These are phyloP conservation scores for Prorops nasuta DNA, from an alignment of 1,140 invertebrate species.

Conservation along the genomic window DNA sequence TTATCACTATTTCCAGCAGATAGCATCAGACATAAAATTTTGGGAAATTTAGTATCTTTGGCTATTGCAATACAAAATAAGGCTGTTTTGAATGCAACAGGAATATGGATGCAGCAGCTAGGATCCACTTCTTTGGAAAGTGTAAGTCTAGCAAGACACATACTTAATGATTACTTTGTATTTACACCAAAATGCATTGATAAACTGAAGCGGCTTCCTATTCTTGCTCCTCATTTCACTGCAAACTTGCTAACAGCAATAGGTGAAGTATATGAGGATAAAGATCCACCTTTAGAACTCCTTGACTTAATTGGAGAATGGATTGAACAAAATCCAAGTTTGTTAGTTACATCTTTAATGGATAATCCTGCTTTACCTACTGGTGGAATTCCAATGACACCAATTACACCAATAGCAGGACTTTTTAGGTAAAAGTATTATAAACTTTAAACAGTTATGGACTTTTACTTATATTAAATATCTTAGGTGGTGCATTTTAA, in stretches of 20 bases:
- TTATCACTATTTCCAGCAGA: constrained; percentile 72
- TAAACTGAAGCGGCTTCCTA: constrained; percentile 67
- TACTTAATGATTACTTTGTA: constrained; percentile 78
- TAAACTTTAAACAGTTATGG: not conserved
- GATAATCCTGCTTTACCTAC: constrained; percentile 68
- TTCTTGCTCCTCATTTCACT: constrained; percentile 73
- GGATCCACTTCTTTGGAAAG: constrained; percentile 73
- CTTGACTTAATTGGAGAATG: constrained; percentile 47
- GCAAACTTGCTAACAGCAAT: constrained; percentile 78
- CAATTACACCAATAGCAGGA: constrained; percentile 76
- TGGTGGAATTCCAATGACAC: constrained; percentile 79
- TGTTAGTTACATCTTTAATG: constrained; percentile 70
- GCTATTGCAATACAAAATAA: constrained; percentile 72
- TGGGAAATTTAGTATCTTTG: constrained; percentile 77
- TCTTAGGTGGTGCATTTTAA: constrained; percentile 50
- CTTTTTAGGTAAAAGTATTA: constrained; percentile 57
- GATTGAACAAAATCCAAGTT: constrained; percentile 61
- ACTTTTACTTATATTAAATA: not conserved
- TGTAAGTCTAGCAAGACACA: constrained; percentile 68
- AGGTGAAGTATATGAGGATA: constrained; percentile 69
- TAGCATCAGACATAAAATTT: constrained; percentile 65
- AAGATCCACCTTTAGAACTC: constrained; percentile 44
- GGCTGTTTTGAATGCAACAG: constrained; percentile 71
- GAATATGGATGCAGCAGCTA: constrained; percentile 82
- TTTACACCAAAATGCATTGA: constrained; percentile 66